Evolutionary conservation across 1,140 invertebrate genomes (phyloP).

Genomic region (Dermatophagoides farinae): DNA sequence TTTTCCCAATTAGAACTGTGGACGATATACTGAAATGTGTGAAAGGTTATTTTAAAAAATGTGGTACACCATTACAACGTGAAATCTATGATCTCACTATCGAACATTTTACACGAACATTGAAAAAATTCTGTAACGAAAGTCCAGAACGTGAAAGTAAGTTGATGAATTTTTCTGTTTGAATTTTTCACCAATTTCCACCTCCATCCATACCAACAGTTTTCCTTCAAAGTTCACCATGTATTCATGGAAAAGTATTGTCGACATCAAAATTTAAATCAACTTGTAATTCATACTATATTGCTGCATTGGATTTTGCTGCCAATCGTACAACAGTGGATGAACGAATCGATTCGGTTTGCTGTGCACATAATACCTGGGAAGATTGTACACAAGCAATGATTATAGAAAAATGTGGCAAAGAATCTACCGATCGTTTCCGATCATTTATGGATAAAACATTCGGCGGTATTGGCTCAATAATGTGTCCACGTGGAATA

Average conservation of each 20-base stretch:
- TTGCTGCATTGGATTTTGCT: conserved; percentile 7
- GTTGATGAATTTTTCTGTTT: background rate
- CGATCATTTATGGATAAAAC: conserved; percentile 2
- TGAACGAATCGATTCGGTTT: conserved; percentile 12
- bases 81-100: conserved; percentile 19
- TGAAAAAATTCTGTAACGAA: conserved; percentile 19
- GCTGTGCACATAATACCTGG: conserved; percentile 13
- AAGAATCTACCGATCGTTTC: background rate
- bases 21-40: conserved; percentile 18
- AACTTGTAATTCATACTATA: conserved; percentile 7
- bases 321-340: conserved; percentile 2
- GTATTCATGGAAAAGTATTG: conserved; percentile 16
- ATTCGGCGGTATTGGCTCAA: conserved; percentile 2
- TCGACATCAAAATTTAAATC: conserved; percentile 1
- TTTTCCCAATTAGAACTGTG: conserved; percentile 5
- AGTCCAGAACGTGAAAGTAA: conserved; percentile 8
- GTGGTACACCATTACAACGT: conserved; percentile 21
- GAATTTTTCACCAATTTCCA: background rate
- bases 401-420: conserved; percentile 3
- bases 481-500: conserved; percentile 7
- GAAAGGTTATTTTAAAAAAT: conserved; percentile 19
- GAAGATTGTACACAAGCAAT: conserved; percentile 9
- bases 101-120: conserved; percentile 18
- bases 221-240: conserved; percentile 15
- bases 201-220: background rate